These are phyloP conservation scores for Athalia rosae DNA, from an alignment of 2,888 invertebrate genomes.

Conservation along the genomic window DNA sequence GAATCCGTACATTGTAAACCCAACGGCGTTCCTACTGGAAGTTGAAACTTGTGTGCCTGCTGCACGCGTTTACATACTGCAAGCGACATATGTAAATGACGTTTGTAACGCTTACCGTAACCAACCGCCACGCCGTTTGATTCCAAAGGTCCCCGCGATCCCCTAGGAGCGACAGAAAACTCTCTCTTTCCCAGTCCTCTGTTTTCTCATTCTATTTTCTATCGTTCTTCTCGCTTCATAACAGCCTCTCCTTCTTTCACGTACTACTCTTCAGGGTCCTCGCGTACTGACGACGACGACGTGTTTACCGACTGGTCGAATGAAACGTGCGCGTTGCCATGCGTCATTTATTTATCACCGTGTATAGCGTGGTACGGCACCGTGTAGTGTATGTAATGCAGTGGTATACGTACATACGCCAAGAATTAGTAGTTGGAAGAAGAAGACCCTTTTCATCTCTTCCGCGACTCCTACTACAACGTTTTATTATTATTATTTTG, in stretches of 20 bases:
- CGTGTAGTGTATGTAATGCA: no score
- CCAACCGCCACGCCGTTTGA: background rate
- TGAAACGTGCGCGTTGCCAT: constrained; percentile 12
- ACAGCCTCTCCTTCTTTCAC: background rate
- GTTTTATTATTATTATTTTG: background rate
- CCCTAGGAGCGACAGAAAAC: constrained; percentile 1
- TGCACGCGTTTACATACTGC: no score
- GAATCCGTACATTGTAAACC: constrained; percentile 43
- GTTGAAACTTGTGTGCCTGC: no score
- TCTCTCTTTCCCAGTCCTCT: background rate
- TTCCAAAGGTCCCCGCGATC: background rate
- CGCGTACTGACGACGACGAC: background rate
- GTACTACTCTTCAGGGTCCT: background rate
- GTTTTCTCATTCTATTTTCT: background rate
- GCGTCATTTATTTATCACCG: constrained; percentile 41
- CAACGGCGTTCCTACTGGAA: background rate
- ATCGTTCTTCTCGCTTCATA: background rate
- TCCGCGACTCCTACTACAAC: background rate
- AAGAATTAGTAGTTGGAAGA: no score
- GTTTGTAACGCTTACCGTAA: constrained; percentile 47
- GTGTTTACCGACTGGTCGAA: background rate
- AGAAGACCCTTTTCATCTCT: constrained; percentile 31
- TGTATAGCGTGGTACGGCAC: background rate
- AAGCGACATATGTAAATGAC: constrained; percentile 60
- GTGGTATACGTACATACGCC: no score